Conservation (phyloP, 1,140 invertebrate genomes). For the Drosophila mayri region DNA sequence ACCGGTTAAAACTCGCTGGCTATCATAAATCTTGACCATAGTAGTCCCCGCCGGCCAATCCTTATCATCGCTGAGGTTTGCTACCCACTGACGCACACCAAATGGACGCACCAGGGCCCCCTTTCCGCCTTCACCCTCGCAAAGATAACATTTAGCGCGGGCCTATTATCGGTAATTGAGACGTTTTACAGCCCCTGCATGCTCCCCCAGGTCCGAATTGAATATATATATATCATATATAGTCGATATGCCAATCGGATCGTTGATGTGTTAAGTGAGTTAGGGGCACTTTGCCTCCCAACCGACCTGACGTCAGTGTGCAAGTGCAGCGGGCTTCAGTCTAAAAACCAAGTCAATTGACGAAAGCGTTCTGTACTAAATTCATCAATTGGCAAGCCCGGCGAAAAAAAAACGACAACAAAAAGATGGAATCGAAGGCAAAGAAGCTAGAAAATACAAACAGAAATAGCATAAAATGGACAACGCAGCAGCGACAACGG, state of each 20-base stretch:
- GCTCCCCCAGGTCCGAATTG: slow-evolving; percentile 9
- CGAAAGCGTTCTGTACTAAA: slow-evolving; percentile 43
- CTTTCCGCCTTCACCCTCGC: background rate
- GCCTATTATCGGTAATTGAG: slow-evolving; percentile 76
- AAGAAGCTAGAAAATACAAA: slow-evolving; percentile 41
- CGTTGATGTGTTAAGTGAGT: slow-evolving; percentile 57
- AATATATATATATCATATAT: slow-evolving; percentile 10
- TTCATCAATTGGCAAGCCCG: slow-evolving; percentile 61
- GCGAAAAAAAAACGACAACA: slow-evolving; percentile 3
- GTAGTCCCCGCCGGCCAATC: slow-evolving; percentile 29
- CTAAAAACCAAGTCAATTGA: slow-evolving; percentile 61
- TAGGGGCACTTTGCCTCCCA: slow-evolving; percentile 35
- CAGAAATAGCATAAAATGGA: slow-evolving; percentile 68
- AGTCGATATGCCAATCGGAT: slow-evolving; percentile 47
- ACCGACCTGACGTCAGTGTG: slow-evolving; percentile 61
- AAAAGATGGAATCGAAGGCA: slow-evolving; percentile 2
- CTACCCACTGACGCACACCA: slow-evolving; percentile 55
- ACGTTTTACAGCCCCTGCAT: slow-evolving; percentile 34
- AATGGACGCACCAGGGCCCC: slow-evolving; percentile 36
- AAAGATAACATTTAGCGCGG: slow-evolving; percentile 64
- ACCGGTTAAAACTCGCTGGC: slow-evolving; percentile 35
- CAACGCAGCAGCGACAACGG: slow-evolving; percentile 50
- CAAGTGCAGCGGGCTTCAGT: slow-evolving; percentile 59
- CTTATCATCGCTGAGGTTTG: slow-evolving; percentile 49
- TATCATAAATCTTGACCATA: slow-evolving; percentile 58